Evolutionary conservation across 2,113 vertebrate species (phyloP), one percentile per base, ranked within the genome.

Genomic region (Donacobius atricapilla): DNA sequence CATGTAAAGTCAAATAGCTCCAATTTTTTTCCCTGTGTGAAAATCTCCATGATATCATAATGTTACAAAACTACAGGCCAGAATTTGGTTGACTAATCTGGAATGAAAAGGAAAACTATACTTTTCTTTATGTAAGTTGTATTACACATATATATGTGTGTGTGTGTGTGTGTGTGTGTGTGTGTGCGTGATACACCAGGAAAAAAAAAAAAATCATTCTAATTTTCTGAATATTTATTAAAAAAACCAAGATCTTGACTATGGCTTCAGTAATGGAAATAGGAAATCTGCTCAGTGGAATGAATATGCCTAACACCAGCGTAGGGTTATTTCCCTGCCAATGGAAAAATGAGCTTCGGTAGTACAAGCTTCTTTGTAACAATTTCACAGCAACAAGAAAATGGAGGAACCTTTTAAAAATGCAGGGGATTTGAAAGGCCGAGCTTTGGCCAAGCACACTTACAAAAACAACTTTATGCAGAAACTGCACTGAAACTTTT

Each of bases 1-100:
- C 0, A 0, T 44, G 8, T 50, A 22, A 69, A 76, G 11, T 47
- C 21, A 76, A 39, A 76, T 4, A 80, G 17, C 21, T 77, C 8
- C 4, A 15, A 0, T 9, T 30, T 64, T 83, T 61, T 84, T 10
- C 21, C 40, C 23, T 30, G 3, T 30, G 11, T 54, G 30, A 42
- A 92, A 78, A 2, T 10, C 20, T 83, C 80, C 23, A 39, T 39
- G 21, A 42, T 35, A 76, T 9, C 28, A 40, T 24, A 33, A 60
- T 30, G 5, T 42, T 57, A 42, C 10, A 83, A 57, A 93, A 39
- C 21, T 64, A 9, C 17, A 57, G 44, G 60, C 10, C 6, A 70
- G 9, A 70, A 58, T 58, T 70, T 57, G 5, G 2, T 71, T 79
- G 24, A 27, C 6, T 65, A 17, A 61, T 54, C 7, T 81, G 10